Evolutionary conservation across 2,888 invertebrate genomes (phyloP), one percentile per base, ranked within the genome.

Genomic region (Orchestes rusci): DNA sequence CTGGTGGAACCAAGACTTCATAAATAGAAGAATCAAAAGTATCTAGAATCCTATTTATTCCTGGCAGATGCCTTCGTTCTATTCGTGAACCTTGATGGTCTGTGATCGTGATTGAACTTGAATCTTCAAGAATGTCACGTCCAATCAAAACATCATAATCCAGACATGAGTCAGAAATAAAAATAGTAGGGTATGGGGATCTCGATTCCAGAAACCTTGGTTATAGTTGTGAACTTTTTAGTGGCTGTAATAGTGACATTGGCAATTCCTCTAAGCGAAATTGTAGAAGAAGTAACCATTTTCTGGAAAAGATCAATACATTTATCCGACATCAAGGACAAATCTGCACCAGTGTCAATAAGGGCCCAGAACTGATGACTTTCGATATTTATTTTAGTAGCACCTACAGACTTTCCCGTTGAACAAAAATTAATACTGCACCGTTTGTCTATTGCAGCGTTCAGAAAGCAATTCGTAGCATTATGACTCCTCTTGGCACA

Each of bases 61-160:
- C 42, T 23, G 47, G 18, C 35, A 35, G 16, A 12, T 16, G 18
- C 12, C 45, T 38, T 13, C 42, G 45, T 16, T 37, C 17, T 5
- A 51, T 36, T 8, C 44, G 42, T 2, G 34, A 48, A 16, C 39
- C 45, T 41, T 46, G 45, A 33, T 45, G 38, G 16, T 48, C 45
- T 2, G 48, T 45, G 13, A 48, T 48, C 8, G 48, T 44, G 30
- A 50, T 39, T 12, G 50, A 31, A 20, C 38, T 33, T 28, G 13
- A 33, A 33, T 52, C 47, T 42, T 47, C 46, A 31, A 38, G 34
- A 20, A 50, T 30, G 20, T 51, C 23, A 16, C 48, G 43, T 17
- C 51, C 43, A 30, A 48, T 41, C 8, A 48, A 39, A 12, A 48
- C 45, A 36, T 48, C 48, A 35, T 34, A 48, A 35, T 48, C 45